These are phyloP conservation scores for Calephelis nemesis DNA, from an alignment of 1,140 invertebrate species.

Conservation along the genomic window DNA sequence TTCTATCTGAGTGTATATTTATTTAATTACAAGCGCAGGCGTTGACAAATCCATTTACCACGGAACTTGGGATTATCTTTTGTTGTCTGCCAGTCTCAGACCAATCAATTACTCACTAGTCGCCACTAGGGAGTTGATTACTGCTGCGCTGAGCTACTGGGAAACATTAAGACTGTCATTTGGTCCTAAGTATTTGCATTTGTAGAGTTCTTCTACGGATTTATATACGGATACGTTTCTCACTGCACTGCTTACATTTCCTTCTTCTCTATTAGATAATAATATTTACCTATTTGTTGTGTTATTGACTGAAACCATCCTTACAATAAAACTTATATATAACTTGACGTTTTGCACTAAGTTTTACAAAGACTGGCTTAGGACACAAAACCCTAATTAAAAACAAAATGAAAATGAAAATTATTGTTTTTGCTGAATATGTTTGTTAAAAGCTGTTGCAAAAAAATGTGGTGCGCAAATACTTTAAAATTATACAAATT, in stretches of 20 bases:
- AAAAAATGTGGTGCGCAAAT: no score
- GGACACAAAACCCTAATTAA: no score
- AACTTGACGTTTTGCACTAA: no score
- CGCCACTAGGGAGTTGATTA: constrained; percentile 63
- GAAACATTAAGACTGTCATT: constrained; percentile 13
- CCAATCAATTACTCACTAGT: constrained; percentile 66
- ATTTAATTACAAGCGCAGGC: constrained; percentile 67
- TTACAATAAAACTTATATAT: no score
- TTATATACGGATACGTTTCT: neutral
- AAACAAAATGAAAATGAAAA: no score
- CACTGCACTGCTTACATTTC: neutral
- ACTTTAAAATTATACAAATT: no score
- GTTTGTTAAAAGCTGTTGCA: no score
- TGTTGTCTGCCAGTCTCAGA: constrained; percentile 66
- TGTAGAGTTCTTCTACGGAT: neutral
- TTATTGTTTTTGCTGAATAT: no score
- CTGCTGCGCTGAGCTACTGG: constrained; percentile 33
- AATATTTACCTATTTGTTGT: no score
- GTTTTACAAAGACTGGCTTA: no score
- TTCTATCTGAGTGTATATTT: constrained; percentile 40
- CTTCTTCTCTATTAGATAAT: neutral
- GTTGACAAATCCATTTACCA: constrained; percentile 75
- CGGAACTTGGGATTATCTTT: constrained; percentile 61
- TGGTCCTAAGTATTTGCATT: constrained; percentile 10
- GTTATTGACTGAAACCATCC: no score